Evolutionary conservation across 2,113 vertebrate genomes (phyloP).

Genomic region (Nibea coibor): DNA sequence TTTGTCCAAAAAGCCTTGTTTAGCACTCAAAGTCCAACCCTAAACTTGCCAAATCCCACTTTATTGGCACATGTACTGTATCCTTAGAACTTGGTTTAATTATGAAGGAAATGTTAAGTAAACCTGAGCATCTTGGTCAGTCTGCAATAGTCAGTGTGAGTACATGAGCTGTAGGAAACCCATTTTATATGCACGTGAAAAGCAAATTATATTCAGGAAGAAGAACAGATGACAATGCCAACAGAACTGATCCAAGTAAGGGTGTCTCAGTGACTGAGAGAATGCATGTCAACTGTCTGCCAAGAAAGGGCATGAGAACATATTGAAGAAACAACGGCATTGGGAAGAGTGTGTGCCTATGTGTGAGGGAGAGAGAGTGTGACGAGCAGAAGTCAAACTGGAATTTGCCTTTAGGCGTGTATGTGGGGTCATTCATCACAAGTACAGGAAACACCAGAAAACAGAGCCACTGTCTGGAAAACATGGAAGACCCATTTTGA

Average conservation of each 20-base stretch:
- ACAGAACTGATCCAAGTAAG: neutral
- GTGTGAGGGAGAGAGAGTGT: neutral
- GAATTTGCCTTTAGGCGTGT: slow-evolving; percentile 55
- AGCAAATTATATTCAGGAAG: neutral
- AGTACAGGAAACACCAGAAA: slow-evolving; percentile 18
- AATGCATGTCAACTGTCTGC: slow-evolving; percentile 15
- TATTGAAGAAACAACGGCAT: slow-evolving; percentile 14
- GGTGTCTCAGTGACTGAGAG: neutral
- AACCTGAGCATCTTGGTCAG: neutral
- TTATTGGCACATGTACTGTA: neutral
- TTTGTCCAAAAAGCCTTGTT: neutral
- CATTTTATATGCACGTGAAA: neutral
- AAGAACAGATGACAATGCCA: neutral
- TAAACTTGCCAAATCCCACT: neutral
- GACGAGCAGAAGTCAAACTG: slow-evolving; percentile 16
- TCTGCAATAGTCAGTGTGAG: neutral
- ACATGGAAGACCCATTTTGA: neutral
- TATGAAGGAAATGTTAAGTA: neutral
- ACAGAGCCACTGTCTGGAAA: slow-evolving; percentile 40
- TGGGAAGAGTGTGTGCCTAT: neutral
- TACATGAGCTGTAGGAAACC: neutral
- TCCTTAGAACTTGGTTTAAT: neutral
- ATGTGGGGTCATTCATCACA: slow-evolving; percentile 40
- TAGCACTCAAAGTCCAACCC: neutral
- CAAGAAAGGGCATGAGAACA: slow-evolving; percentile 7